Evolutionary conservation across 2,797 vertebrate species (phyloP), one percentile per base, ranked within the genome.

Genomic region (Enteromius unitaeniatus): DNA sequence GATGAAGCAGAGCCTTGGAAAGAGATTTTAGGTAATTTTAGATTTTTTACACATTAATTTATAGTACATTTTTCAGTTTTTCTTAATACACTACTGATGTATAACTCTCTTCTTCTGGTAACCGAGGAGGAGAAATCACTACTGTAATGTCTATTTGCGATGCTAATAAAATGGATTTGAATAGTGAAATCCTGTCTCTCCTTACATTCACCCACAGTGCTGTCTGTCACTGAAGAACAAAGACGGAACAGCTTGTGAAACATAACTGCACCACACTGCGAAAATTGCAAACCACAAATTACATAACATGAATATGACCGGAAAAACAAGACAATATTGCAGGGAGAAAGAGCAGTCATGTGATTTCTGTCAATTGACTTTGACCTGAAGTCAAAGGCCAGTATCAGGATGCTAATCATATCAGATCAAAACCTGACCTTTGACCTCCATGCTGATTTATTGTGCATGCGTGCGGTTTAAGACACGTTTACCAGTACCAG

Each of bases 81-180:
- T 37, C 47, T 28, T 74, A 40, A 47, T 31, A 47, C 42, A 82
- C 53, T 21, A 67, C 40, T 72, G 69, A 81, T 91, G 87, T 92
- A 53, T 90, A 88, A 31, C 13, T 42, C 78, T 15, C 75, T 55
- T 42, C 31, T 13, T 72, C 19, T 49, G n/a, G n/a, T n/a, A n/a
- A n/a, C n/a, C n/a, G 45, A 64, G 45, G 87, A 67, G 47, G 49
- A 79, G 2, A 83, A 88, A 86, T 90, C 64, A 67, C 58, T 72
- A 67, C 62, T 47, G 47, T 86, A 70, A 81, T 93, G 93, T 93
- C 86, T 83, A 74, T 83, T 87, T 90, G 88, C 88, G 90, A 58
- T 87, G 83, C 45, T 81, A 95, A 94, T 94, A 95, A 95, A 95
- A 88, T 90, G 31, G 81, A 87, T 88, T 91, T 87, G 86, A 91